Evolutionary conservation across 2,888 invertebrate genomes (phyloP).

Genomic region (Chironomus riparius): DNA sequence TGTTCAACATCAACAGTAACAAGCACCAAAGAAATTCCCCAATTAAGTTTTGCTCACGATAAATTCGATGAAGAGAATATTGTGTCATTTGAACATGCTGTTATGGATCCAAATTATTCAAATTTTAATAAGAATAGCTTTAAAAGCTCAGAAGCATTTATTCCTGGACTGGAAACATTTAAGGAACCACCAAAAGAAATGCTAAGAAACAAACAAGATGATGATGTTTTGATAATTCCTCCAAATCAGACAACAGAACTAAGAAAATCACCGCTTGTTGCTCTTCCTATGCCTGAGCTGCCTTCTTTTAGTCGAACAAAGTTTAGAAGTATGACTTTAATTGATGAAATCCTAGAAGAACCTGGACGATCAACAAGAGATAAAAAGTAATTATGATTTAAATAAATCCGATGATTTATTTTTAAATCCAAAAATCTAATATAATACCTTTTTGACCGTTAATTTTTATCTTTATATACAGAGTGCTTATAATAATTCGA

Average conservation of each 20-base stretch:
- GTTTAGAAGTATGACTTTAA: conserved; percentile 49
- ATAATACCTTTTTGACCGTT: neutral
- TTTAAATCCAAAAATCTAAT: conserved; percentile 39
- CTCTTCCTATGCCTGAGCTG: neutral
- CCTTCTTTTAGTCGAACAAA: neutral
- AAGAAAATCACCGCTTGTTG: conserved; percentile 36
- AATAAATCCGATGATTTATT: too few relatives aligned
- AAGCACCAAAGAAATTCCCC: neutral
- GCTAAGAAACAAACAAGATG: too few relatives aligned
- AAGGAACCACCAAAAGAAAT: too few relatives aligned
- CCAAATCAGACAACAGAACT: too few relatives aligned
- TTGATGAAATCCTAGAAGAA: conserved; percentile 72
- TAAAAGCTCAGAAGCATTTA: neutral
- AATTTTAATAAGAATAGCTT: neutral
- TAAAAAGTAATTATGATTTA: neutral
- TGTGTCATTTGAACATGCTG: neutral
- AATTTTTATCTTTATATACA: conserved; percentile 28
- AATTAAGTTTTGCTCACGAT: neutral
- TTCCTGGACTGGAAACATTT: neutral
- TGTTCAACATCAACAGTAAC: neutral
- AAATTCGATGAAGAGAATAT: neutral
- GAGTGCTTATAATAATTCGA: conserved; percentile 78
- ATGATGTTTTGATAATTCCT: too few relatives aligned
- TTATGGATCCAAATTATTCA: too few relatives aligned
- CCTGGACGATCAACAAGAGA: conserved; percentile 78